Evolutionary conservation across 1,140 invertebrate genomes (phyloP).

Genomic region (Pissodes strobi): DNA sequence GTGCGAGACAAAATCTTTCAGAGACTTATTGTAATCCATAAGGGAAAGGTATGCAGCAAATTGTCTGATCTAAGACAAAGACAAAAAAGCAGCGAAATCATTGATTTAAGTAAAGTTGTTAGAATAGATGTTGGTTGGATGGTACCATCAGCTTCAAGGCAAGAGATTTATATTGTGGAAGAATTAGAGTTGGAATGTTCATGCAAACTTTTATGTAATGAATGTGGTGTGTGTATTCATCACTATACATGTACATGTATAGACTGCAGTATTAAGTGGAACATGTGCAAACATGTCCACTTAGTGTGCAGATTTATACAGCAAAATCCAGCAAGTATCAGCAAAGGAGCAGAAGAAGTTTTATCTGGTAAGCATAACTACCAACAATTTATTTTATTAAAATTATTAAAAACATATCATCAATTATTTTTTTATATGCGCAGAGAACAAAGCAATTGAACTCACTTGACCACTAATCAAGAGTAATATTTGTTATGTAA

Average conservation of each 20-base stretch:
- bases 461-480: too few relatives aligned
- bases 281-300: conserved; percentile 41
- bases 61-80: conserved; percentile 3
- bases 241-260: conserved; percentile 34
- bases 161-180: conserved; percentile 22
- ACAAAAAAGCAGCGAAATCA: conserved; percentile 10
- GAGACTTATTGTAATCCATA: conserved; percentile 12
- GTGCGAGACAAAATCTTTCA: conserved; percentile 24
- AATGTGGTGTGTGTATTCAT: conserved; percentile 25
- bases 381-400: too few relatives aligned
- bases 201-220: conserved; percentile 27
- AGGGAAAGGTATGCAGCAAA: conserved; percentile 28
- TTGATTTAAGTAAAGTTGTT: neutral
- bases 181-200: conserved; percentile 15
- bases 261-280: conserved; percentile 28
- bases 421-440: too few relatives aligned
- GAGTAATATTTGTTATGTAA: too few relatives aligned
- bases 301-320: conserved; percentile 7
- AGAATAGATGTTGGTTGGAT: conserved; percentile 3
- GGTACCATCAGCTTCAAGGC: conserved; percentile 14
- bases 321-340: too few relatives aligned
- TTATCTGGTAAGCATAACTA: too few relatives aligned
- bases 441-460: too few relatives aligned
- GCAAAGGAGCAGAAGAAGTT: too few relatives aligned
- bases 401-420: too few relatives aligned